Base-by-base conservation (phyloP, 2,113 vertebrate genomes). In the Ictidomys tridecemlineatus region DNA sequence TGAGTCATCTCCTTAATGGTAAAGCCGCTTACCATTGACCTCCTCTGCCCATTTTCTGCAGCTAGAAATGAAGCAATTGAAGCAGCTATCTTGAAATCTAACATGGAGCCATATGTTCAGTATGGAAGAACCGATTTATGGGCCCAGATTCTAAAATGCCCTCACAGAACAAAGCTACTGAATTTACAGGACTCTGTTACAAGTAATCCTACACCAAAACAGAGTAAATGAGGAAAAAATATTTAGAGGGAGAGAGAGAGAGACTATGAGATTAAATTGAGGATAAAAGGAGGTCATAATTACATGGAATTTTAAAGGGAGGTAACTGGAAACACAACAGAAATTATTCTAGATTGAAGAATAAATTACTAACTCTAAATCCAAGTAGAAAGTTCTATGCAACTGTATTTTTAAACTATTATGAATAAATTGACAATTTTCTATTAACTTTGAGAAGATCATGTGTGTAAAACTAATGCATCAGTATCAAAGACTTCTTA, bases 401-500 rank as follows among this genome's bases (percentile, higher is more conserved):
- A 92, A 83, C 24, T 61, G n/a, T 42, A 78, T 53, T 80, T 89
- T 80, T 88, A 61, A 93, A 79, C 14, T 91, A 58, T 69, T 78
- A 51, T 24, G 67, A 84, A 85, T 86, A 91, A 70, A 94, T 91
- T 61, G 85, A 78, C 6, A 69, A 65, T 73, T 72, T n/a, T 89
- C 45, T 92, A 77, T 22, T 67, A 34, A 92, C 85, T 22, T 48
- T 90, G 65, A 80, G 53, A 87, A 45, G 10, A 1, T 67, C 51
- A 72, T 51, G 39, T 10, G 26, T 48, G 61, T 42, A 89, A 80
- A 95, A 67, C 1, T 69, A 65, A 85, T 39, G 5, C 22, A n/a
- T 79, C 20, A 56, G 2, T 79, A 90, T 30, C 39, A 77, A 93
- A 76, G 34, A 74, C 32, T 73, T 93, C 16, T 48, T 87, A 74